Evolutionary conservation across 2,888 invertebrate genomes (phyloP).

Genomic region (Drosophila diplacantha): DNA sequence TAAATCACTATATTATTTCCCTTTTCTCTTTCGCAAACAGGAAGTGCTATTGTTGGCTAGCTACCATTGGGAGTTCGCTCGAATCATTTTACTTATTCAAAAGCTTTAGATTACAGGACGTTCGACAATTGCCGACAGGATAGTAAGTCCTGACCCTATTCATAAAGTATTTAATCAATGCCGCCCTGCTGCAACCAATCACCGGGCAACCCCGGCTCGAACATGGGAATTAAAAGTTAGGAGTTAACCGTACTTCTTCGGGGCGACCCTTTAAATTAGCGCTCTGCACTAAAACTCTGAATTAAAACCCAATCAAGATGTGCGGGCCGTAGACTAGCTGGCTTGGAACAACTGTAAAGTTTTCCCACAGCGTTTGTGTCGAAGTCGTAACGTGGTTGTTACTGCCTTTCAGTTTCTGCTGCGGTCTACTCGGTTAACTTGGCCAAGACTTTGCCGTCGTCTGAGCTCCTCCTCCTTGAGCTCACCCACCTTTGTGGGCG

Average conservation of each 20-base stretch:
- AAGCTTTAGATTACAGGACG: not conserved
- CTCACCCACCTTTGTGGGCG: slow-evolving; percentile 48
- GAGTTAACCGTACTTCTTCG: slow-evolving; percentile 8
- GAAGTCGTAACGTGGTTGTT: slow-evolving; percentile 31
- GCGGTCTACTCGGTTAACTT: slow-evolving; percentile 43
- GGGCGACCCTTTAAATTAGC: slow-evolving; percentile 51
- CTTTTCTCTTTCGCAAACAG: not conserved
- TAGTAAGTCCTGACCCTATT: too few species aligned
- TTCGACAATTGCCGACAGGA: slow-evolving; percentile 1
- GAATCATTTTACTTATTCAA: slow-evolving; percentile 15
- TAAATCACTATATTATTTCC: not conserved
- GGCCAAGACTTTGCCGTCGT: slow-evolving; percentile 29
- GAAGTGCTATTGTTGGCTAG: not conserved
- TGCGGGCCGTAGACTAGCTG: slow-evolving; percentile 11
- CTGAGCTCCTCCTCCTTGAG: not conserved
- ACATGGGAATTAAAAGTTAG: slow-evolving; percentile 38
- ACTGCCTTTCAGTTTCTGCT: slow-evolving; percentile 21
- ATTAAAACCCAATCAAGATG: slow-evolving; percentile 67
- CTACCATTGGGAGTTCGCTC: slow-evolving; percentile 2
- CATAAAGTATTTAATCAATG: slow-evolving; percentile 33
- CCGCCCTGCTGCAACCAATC: slow-evolving; percentile 32
- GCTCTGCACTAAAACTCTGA: slow-evolving; percentile 38
- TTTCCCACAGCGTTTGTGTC: slow-evolving; percentile 59
- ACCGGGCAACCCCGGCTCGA: slow-evolving; percentile 7
- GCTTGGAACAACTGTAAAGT: slow-evolving; percentile 51